These are phyloP conservation scores for Lasioglossum vierecki DNA, from an alignment of 2,888 invertebrate genomes.

Conservation along the genomic window DNA sequence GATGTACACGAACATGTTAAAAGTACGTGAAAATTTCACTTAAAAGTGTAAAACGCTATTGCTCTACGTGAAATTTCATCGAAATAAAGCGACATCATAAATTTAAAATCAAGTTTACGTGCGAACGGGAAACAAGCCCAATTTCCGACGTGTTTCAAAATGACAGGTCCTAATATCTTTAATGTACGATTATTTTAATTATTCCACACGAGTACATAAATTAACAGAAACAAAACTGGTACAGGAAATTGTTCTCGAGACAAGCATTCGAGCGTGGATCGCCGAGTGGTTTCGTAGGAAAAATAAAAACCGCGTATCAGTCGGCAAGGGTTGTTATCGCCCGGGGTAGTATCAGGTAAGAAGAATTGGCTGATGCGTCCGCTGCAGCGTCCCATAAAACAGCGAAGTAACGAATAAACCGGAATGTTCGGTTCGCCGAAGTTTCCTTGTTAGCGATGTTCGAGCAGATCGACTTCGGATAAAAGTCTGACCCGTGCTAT, in stretches of 20 bases:
- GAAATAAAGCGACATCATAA: background rate
- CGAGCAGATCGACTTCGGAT: conserved; percentile 1
- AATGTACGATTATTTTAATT: too few species aligned
- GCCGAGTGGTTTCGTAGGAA: background rate
- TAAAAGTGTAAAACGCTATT: background rate
- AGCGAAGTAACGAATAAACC: background rate
- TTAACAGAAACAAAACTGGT: too few species aligned
- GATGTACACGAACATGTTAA: background rate
- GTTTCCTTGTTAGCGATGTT: conserved; percentile 8
- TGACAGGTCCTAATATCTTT: too few species aligned
- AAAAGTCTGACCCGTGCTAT: background rate
- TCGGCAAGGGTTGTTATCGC: background rate
- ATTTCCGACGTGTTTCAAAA: too few species aligned
- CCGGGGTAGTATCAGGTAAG: background rate
- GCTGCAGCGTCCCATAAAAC: background rate
- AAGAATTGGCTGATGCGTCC: background rate
- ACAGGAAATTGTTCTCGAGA: too few species aligned
- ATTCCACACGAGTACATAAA: too few species aligned
- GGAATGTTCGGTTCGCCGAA: background rate
- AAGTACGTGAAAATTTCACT: background rate
- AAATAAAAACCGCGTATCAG: background rate
- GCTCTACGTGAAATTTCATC: background rate
- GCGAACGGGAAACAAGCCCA: background rate
- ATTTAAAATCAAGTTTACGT: background rate
- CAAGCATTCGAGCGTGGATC: too few species aligned